phyloP scores from a whole-genome alignment of 2,888 invertebrate genomes.

The Lordiphosa andalusiaca region DNA sequence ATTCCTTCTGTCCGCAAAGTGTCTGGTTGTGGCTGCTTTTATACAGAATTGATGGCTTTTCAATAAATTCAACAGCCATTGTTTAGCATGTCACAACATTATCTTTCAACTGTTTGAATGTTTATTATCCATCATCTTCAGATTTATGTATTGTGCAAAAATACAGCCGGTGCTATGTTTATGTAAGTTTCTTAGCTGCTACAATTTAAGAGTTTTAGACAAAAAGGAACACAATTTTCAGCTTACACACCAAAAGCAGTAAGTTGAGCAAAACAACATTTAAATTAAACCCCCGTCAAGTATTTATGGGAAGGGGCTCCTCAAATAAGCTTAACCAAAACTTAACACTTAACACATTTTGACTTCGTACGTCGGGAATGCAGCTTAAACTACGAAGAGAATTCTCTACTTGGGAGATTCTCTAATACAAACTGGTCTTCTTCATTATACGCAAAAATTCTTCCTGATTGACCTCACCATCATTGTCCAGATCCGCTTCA shows the following conservation, averaged over 20 bases:
- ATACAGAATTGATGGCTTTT: neutral
- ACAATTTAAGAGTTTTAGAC: conserved; percentile 18
- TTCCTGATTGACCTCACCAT: conserved; percentile 96
- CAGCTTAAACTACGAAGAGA: conserved; percentile 23
- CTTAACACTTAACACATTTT: conserved; percentile 35
- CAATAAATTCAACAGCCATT: conserved; percentile 9
- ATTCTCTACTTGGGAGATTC: conserved; percentile 80
- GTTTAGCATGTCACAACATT: conserved; percentile 33
- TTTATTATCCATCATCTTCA: conserved; percentile 38
- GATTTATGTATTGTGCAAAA: conserved; percentile 45
- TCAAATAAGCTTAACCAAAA: conserved; percentile 25
- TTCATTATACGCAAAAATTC: conserved; percentile 98
- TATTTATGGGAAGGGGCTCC: conserved; percentile 11
- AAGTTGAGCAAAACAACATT: conserved; percentile 21
- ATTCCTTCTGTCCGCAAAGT: too few relatives aligned
- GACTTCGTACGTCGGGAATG: too few relatives aligned
- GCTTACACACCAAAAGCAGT: conserved; percentile 24
- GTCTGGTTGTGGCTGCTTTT: too few relatives aligned
- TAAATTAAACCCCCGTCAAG: neutral
- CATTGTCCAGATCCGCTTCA: conserved; percentile 97
- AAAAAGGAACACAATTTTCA: conserved; percentile 27
- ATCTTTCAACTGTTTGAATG: conserved; percentile 29
- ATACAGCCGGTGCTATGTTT: conserved; percentile 50
- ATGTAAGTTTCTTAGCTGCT: conserved; percentile 17
- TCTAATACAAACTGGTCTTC: conserved; percentile 94